Evolutionary conservation across 1,140 invertebrate genomes (phyloP), one percentile per base, ranked within the genome.

Genomic region (Campoletis sonorensis): DNA sequence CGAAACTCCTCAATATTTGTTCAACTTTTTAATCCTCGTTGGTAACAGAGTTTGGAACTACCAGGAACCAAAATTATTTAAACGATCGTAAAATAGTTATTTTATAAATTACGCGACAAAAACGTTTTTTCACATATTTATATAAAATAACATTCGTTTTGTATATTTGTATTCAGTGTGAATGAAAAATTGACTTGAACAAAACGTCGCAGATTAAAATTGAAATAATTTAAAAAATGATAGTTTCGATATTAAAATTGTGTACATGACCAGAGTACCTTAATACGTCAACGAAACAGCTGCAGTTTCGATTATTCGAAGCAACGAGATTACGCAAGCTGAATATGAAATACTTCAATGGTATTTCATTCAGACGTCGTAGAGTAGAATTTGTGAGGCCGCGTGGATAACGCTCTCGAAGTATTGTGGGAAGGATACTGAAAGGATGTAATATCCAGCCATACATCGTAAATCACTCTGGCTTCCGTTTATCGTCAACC

Each of bases 401-500:
- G 23, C 13, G 61, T 3, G n/a, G n/a, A 64, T 64, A 64, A 64
- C 23, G n/a, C 10, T 64, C 15, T 33, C 18, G 3, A 70, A 33
- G 49, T 75, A 75, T 26, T 30, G 23, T 27, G 72, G 3, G 49
- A 30, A 75, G 49, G n/a, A 75, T 27, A 54, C 72, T 75, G 40
- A 54, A 75, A 54, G 72, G 72, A 75, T 75, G 72, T 75, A 54
- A 75, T 75, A 75, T 70, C 67, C 37, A 23, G 1, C 27, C 49
- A 27, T 54, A 27, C 11, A 30, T 49, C 70, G 72, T 75, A 75
- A 75, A 75, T 75, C 45, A 75, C 54, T 16, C 45, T 51, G 45
- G 26, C 37, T 75, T 54, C 72, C 72, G 72, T 51, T 54, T 54
- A 75, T 75, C 49, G 72, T 75, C 45, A 21, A 54, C 45, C 23